Conservation (phyloP, 2,888 invertebrate genomes). For the Mythimna loreyi region DNA sequence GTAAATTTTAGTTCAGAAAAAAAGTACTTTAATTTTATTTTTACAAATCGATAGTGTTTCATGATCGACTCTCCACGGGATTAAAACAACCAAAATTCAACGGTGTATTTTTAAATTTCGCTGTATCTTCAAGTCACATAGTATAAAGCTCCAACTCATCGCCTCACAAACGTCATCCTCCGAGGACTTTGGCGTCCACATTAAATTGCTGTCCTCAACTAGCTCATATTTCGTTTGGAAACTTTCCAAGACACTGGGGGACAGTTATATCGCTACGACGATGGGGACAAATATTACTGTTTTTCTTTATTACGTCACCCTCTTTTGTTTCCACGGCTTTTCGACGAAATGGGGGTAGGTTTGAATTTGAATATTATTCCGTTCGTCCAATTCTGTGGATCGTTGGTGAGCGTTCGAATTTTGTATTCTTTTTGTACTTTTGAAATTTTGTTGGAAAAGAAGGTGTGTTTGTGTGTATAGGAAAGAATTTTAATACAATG, state of each 20-base stretch:
- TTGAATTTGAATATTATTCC: slow-evolving; percentile 47
- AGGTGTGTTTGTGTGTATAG: neutral
- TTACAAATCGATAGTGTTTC: no score
- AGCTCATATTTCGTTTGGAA: slow-evolving; percentile 64
- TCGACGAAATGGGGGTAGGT: slow-evolving; percentile 17
- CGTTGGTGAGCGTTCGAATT: slow-evolving; percentile 15
- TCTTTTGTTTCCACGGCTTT: slow-evolving; percentile 37
- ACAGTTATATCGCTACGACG: slow-evolving; percentile 37
- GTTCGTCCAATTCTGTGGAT: slow-evolving; percentile 5
- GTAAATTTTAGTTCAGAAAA: no score
- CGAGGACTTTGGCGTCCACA: slow-evolving; percentile 21
- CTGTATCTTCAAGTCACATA: no score
- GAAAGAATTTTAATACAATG: neutral
- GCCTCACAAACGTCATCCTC: slow-evolving; percentile 7
- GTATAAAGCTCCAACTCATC: neutral
- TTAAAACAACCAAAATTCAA: no score
- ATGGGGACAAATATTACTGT: slow-evolving; percentile 38
- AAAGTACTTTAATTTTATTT: no score
- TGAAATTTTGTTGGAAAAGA: neutral
- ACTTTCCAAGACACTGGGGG: slow-evolving; percentile 54
- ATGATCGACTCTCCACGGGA: no score
- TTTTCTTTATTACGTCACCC: slow-evolving; percentile 25
- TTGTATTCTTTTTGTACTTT: neutral
- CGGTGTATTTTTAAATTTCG: no score
- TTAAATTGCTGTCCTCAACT: slow-evolving; percentile 47